Percentiles rank a stretch among this genome's conserved stretches.
These are phyloP conservation scores for Bombus consobrinus DNA, from an alignment of 1,140 invertebrate species.

Conservation along the genomic window DNA sequence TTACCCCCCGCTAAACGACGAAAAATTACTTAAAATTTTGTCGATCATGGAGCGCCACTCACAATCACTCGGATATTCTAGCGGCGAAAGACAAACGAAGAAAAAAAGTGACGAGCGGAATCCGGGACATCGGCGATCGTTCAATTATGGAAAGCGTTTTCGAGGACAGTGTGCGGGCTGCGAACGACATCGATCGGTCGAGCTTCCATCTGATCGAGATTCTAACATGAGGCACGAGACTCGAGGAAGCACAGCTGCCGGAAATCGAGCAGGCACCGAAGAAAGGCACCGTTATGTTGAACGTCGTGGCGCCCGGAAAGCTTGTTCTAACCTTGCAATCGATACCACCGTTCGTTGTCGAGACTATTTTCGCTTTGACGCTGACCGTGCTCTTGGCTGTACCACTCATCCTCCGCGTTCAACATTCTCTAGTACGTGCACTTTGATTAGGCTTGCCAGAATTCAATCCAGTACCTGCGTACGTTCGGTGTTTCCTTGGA, in stretches of 20 bases:
- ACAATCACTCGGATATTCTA: no score
- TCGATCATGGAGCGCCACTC: background rate
- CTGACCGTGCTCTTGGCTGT: conserved; percentile 73
- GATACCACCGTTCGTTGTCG: conserved; percentile 72
- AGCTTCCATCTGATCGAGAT: conserved; percentile 12
- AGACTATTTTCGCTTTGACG: conserved; percentile 71
- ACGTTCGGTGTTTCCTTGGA: conserved; percentile 10
- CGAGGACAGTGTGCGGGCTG: conserved; percentile 40
- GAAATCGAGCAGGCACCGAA: conserved; percentile 43
- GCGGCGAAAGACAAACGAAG: conserved; percentile 3
- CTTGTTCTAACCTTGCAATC: conserved; percentile 73
- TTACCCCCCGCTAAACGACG: no score
- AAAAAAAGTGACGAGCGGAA: conserved; percentile 15
- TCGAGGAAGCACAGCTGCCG: background rate
- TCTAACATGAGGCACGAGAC: conserved; percentile 43
- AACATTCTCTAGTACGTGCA: conserved; percentile 73
- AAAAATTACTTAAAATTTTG: no score
- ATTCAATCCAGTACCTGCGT: background rate
- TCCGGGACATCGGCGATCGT: conserved; percentile 53
- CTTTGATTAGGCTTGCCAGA: background rate
- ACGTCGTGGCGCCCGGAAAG: conserved; percentile 64
- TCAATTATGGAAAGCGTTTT: conserved; percentile 66
- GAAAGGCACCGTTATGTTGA: conserved; percentile 72
- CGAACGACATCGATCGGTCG: conserved; percentile 54
- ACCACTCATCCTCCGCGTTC: conserved; percentile 71